These are phyloP conservation scores for Scelioninae gen. 2 DNA, from an alignment of 2,888 invertebrate genomes.

Conservation along the genomic window DNA sequence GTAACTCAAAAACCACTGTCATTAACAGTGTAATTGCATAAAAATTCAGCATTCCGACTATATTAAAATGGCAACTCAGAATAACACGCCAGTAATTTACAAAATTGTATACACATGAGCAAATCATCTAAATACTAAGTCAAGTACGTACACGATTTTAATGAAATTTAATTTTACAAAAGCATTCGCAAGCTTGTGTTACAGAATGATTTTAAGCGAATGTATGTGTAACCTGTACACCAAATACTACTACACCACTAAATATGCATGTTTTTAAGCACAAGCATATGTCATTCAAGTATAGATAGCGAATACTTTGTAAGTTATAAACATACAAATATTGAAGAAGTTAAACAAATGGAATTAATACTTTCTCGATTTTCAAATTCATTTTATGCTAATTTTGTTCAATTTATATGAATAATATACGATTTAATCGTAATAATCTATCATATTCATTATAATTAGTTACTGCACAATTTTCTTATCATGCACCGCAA, in stretches of 20 bases:
- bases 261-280: not conserved
- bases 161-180: slow-evolving; percentile 12
- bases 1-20: slow-evolving; percentile 23
- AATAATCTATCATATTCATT: slow-evolving; percentile 20
- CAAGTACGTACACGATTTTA: slow-evolving; percentile 9
- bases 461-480: slow-evolving; percentile 32
- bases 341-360: slow-evolving; percentile 30
- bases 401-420: slow-evolving; percentile 25
- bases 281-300: not conserved
- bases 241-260: not conserved
- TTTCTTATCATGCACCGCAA: slow-evolving; percentile 22
- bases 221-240: not conserved
- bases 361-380: slow-evolving; percentile 21
- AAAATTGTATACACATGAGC: slow-evolving; percentile 28
- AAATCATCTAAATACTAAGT: slow-evolving; percentile 35
- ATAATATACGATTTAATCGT: slow-evolving; percentile 25
- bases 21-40: slow-evolving; percentile 14
- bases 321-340: slow-evolving; percentile 12
- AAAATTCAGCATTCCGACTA: slow-evolving; percentile 6
- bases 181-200: not conserved
- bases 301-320: not conserved
- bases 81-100: slow-evolving; percentile 20
- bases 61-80: slow-evolving; percentile 27
- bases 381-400: slow-evolving; percentile 25
- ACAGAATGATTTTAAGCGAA: slow-evolving; percentile 2